Evolutionary conservation across 2,888 invertebrate genomes (phyloP), one percentile per base, ranked within the genome.

Genomic region (Diplolepis rosae): DNA sequence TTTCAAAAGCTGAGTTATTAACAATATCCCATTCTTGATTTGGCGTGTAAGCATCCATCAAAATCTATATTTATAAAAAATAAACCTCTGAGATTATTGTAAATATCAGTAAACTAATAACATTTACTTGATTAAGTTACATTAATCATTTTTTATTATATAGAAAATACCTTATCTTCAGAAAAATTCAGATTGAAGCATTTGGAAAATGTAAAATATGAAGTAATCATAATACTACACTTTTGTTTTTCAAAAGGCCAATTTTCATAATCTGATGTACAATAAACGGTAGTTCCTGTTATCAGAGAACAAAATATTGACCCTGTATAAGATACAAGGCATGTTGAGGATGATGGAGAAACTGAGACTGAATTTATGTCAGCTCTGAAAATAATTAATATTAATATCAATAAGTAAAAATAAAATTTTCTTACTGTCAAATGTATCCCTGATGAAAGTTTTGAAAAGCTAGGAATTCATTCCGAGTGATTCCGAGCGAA

Each of bases 201-300:
- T 85, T 93, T 92, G 0, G 92, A 93, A 5, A 90, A 90, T 78
- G 93, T 91, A 82, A 91, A 90, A 94, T 93, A 94, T 0, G 93
- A 92, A 9, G 93, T 94, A 75, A 93, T 91, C 45, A 90, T 90
- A 32, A 94, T 77, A 0, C 91, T 90, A 83, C 94, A 94, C 72
- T 91, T 92, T 85, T 94, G 94, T n/a, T 83, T 83, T 81, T 94
- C 94, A 78, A 91, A 93, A 0, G 94, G 94, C 92, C 93, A 94
- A 66, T 90, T 89, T 4, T 89, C 89, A 50, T 92, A 89, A 70
- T 92, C 89, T 1, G 93, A 90, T 54, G 90, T 88, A 80, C 94
- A 94, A 27, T 92, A 89, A 0, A 91, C 91, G 3, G 91, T 89
- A 79, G 92, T 91, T 7, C 90, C 89, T 11, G 91, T 79, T 6